phyloP scores from a whole-genome alignment of 2,797 vertebrate genomes.

The Diceros bicornis region DNA sequence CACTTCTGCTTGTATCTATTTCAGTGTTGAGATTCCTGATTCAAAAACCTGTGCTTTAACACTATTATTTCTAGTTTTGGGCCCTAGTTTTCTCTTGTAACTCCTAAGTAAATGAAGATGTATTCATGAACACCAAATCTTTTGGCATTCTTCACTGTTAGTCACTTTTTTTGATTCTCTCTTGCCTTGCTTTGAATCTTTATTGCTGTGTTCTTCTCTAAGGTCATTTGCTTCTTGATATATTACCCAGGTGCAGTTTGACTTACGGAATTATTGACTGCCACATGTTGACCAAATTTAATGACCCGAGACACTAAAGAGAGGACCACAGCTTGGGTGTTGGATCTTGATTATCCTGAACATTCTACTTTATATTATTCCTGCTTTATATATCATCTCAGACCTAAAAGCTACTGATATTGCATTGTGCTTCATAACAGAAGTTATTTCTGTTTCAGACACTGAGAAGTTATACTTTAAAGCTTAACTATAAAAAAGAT shows the following conservation, averaged over 20 bases:
- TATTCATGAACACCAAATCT: neutral
- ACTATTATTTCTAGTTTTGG: neutral
- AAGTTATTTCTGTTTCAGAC: constrained; percentile 24
- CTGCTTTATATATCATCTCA: neutral
- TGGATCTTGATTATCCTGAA: neutral
- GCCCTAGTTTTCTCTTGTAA: neutral
- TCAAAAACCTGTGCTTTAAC: neutral
- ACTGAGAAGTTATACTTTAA: neutral
- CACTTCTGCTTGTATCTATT: neutral
- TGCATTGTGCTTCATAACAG: neutral
- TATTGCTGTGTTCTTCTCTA: neutral
- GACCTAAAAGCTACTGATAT: neutral
- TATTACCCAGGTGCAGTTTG: neutral
- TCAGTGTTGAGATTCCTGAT: neutral
- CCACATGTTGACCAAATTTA: neutral
- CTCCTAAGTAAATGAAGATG: neutral
- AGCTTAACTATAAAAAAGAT: neutral
- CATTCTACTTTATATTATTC: constrained; percentile 5
- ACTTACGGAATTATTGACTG: neutral
- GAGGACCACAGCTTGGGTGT: neutral
- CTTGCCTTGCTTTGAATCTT: neutral
- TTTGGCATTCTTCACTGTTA: neutral
- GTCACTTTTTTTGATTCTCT: neutral
- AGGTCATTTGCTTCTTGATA: neutral
- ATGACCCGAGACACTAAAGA: neutral